Evolutionary conservation across 2,113 vertebrate genomes (phyloP).

Genomic region (Callaeas wilsoni): DNA sequence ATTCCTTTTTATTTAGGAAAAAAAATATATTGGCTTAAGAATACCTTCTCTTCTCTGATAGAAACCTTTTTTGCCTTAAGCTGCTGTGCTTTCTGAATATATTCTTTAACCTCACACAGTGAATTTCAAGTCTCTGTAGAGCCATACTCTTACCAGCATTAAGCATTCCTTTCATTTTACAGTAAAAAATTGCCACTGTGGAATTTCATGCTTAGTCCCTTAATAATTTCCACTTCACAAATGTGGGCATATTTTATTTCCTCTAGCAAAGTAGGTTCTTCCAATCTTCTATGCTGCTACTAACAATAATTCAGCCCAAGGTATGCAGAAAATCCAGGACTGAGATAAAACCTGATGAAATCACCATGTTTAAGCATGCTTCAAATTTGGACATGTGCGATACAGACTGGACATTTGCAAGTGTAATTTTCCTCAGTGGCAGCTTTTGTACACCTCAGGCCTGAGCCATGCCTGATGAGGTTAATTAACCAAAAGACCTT

Average conservation of each 20-base stretch:
- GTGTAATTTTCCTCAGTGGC: background rate
- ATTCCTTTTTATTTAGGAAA: background rate
- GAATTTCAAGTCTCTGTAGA: slow-evolving; percentile 1
- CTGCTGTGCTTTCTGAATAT: background rate
- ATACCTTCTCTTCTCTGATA: background rate
- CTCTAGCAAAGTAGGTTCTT: background rate
- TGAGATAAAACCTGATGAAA: background rate
- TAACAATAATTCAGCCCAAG: background rate
- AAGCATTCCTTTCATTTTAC: background rate
- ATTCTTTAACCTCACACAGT: background rate
- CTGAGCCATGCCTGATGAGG: background rate
- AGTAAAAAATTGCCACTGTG: background rate
- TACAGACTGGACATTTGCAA: background rate
- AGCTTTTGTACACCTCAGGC: background rate
- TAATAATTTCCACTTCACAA: background rate
- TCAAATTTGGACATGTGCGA: background rate
- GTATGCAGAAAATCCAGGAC: background rate
- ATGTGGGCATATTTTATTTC: background rate
- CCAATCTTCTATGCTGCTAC: background rate
- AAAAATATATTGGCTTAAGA: background rate
- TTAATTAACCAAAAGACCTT: background rate
- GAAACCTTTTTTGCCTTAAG: background rate
- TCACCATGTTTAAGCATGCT: background rate
- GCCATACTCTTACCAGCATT: background rate
- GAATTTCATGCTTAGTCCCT: background rate